Evolutionary conservation across 2,113 vertebrate genomes (phyloP), one percentile per base, ranked within the genome.

Genomic region (Sinocyclocheilus anshuiensis): DNA sequence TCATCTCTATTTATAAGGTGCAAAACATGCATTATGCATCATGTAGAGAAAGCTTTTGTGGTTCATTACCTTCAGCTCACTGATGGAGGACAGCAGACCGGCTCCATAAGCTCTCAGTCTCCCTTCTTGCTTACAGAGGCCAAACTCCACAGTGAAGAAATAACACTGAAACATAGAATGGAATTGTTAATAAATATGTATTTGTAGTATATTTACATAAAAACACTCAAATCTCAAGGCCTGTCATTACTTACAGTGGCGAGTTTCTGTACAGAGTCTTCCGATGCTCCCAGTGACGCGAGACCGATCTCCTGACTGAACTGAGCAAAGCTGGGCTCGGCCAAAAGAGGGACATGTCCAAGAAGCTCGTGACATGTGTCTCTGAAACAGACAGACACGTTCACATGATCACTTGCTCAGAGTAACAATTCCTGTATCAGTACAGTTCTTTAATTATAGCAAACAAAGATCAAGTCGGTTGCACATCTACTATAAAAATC

Each of bases 101-200:
- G 98, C 98, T 24, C 98, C 98, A 55, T 98, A 99, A 33, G 97
- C 98, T 91, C 96, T 94, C 53, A 99, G 92, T 86, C 96, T 94
- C 15, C 97, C 98, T 67, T 99, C 97, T 90, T 99, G 97, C 91
- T 98, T 99, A 93, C 97, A 99, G 89, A 99, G 92, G 71, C 98
- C 98, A 91, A 99, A 99, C 92, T 99, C 98, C 92, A 99, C 97
- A 0, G 98, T 99, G 87, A 99, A 99, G 93, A 99, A 99, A 88
- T 99, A 99, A 90, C 98, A 99, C 98, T 99, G 93, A 57, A 91
- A 81, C 77, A 86, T 7, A 59, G 83, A 22, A 53, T 22, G 13
- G n/a, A 59, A 48, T 16, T 18, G 9, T 15, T 26, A 15, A 48
- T 81, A 16, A 39, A 42, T 22, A 71, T 72, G 26, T 8, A n/a